phyloP scores from a whole-genome alignment of 2,113 vertebrate genomes.

The Platysteira castanea region DNA sequence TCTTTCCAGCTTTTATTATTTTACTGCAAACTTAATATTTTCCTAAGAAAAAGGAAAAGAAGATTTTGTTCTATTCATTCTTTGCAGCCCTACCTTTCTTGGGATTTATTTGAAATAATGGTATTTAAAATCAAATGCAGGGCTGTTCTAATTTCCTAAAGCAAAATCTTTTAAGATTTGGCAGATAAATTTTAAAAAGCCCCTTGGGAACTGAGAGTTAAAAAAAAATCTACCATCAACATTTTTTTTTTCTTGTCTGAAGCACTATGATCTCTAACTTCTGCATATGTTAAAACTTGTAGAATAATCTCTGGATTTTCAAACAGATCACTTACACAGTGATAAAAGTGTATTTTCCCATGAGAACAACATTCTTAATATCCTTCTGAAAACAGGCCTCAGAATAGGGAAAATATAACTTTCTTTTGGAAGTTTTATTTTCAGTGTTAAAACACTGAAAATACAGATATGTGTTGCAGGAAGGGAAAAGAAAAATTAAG shows the following conservation, averaged over 20 bases:
- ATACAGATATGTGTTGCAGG: neutral
- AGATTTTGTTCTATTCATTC: neutral
- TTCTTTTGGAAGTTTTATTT: neutral
- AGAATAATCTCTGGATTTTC: constrained; percentile 33
- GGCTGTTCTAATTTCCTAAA: constrained; percentile 20
- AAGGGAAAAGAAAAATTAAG: neutral
- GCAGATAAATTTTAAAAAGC: neutral
- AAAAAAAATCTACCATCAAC: neutral
- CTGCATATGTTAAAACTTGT: constrained; percentile 9
- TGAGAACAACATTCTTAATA: neutral
- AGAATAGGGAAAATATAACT: neutral
- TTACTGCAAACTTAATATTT: neutral
- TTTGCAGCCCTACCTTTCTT: neutral
- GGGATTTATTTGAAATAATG: constrained; percentile 26
- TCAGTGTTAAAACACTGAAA: neutral
- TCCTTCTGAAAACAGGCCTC: neutral
- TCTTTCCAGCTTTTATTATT: constrained; percentile 18
- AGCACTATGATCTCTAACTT: neutral
- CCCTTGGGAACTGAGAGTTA: neutral
- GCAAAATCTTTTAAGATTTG: constrained; percentile 13
- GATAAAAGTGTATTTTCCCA: neutral
- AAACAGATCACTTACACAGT: constrained; percentile 5
- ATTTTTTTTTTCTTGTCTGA: neutral
- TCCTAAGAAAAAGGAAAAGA: neutral
- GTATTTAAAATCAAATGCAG: neutral